Base-by-base conservation (phyloP, 2,113 vertebrate genomes). In the Cairina moschata region DNA sequence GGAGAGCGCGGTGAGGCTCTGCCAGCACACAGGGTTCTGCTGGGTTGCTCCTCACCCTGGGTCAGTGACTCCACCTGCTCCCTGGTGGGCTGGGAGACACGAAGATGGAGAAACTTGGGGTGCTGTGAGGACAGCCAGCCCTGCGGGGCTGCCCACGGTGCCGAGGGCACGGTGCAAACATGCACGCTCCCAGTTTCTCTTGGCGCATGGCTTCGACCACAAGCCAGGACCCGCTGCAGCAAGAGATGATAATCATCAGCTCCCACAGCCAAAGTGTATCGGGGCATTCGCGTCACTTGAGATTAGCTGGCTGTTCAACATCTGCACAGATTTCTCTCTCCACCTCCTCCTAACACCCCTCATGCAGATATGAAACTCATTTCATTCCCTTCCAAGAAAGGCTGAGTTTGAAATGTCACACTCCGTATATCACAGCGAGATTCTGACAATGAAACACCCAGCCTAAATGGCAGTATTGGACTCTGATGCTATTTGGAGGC, bases 391-490 rank as follows among this genome's bases (percentile, higher is more conserved):
- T 93, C 91, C 90, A 93, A 85, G 95, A 86, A 96, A 93, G 80
- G 88, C 93, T 90, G 91, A 89, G 67, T 65, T 95, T 76, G 90
- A 96, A 96, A 96, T 97, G 91, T 90, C 94, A 95, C 95, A 80
- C 80, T 83, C 67, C 72, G 90, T 86, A 56, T 75, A 86, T 87
- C 85, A 77, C 4, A 77, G 82, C 89, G 58, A 46, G 81, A 48
- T 88, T 91, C 74, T 75, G 44, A 65, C 32, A 20, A 50, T 23
- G 65, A 56, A 91, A 89, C 36, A 9, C 82, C 60, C 80, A 95
- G 77, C 56, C 54, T 82, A 68, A 89, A 87, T 21, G 72, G 77
- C 34, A 55, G 56, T 5, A 4, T 59, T 1, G 32, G 77, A 29
- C 71, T 69, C 59, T 4, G 60, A 76, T 1, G 2, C 62, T 59